Base-by-base conservation (phyloP, 2,888 invertebrate species). In the Stenchaetothrips biformis region DNA sequence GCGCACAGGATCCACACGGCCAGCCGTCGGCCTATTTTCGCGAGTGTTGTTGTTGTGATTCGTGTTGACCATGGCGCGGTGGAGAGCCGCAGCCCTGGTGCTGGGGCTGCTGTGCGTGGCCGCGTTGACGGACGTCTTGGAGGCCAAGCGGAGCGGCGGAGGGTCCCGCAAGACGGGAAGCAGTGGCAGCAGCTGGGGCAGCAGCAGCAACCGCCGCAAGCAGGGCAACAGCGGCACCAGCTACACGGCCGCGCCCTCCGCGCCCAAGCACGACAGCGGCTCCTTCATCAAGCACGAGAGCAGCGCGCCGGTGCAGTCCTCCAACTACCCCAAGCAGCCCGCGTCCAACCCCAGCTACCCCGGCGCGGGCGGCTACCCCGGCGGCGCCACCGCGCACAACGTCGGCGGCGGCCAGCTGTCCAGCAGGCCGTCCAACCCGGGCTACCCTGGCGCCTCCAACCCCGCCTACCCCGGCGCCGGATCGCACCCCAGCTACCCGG, bases 261-360 rank as follows among this genome's bases (percentile, higher is more conserved):
- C 37, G 67, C 21, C 67, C 8, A 21, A 25, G 21, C 67, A 74
- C 67, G 67, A 74, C 67, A 74, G 67, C 67, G 67, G 67, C 67
- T 25, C 67, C 67, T 74, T 74, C 67, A 74, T 74, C 67, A 74
- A 74, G 67, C 67, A 74, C 21, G 67, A 74, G 67, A 74, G 67
- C 67, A 74, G 67, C n/a, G 67, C 67, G 21, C 21, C 67, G 9
- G 67, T 11, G 53, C 13, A 8, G 53, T 53, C 53, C 53, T 13
- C 67, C 25, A 74, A 74, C 67, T 74, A 74, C 67, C 67, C 67
- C 21, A 21, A 25, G 7, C 67, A 74, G 67, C 67, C 67, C 67
- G 67, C 67, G 21, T 25, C 67, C 67, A 74, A 74, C 67, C 67
- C 21, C 67, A 25, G 25, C 21, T 74, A 74, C 67, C 67, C 67